Evolutionary conservation across 2,113 vertebrate genomes (phyloP).

Genomic region (Peromyscus maniculatus): DNA sequence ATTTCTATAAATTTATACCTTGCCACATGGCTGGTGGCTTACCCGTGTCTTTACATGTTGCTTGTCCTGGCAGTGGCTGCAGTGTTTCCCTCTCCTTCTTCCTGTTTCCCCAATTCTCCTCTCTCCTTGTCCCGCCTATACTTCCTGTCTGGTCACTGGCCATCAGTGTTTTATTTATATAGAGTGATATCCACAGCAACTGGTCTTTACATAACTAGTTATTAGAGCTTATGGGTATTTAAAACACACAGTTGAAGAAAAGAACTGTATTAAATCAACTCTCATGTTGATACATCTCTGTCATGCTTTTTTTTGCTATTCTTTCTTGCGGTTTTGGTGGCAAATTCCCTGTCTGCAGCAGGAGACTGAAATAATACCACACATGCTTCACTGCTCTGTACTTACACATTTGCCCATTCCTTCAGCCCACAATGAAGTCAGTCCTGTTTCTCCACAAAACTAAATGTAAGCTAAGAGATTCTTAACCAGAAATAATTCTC

Average conservation of each 20-base stretch:
- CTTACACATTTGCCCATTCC: background rate
- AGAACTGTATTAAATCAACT: background rate
- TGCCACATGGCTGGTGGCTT: too few species aligned
- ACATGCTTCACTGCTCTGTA: background rate
- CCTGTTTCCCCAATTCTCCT: too few species aligned
- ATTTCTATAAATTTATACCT: too few species aligned
- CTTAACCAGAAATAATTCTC: background rate
- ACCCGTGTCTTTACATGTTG: too few species aligned
- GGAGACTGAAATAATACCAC: background rate
- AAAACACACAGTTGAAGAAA: background rate
- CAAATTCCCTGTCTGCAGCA: background rate
- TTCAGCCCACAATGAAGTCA: background rate
- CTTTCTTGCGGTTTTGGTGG: background rate
- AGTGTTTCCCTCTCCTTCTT: too few species aligned
- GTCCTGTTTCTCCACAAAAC: background rate
- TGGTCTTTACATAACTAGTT: background rate
- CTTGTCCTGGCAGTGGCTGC: too few species aligned
- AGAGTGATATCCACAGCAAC: too few species aligned
- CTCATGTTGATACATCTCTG: background rate
- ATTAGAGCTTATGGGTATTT: background rate
- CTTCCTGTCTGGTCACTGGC: too few species aligned
- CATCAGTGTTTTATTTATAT: too few species aligned
- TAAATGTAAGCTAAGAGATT: background rate
- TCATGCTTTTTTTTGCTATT: background rate
- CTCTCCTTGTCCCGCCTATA: too few species aligned